Evolutionary conservation across 2,113 vertebrate species (phyloP).

Genomic region (Micronycteris hirsuta): DNA sequence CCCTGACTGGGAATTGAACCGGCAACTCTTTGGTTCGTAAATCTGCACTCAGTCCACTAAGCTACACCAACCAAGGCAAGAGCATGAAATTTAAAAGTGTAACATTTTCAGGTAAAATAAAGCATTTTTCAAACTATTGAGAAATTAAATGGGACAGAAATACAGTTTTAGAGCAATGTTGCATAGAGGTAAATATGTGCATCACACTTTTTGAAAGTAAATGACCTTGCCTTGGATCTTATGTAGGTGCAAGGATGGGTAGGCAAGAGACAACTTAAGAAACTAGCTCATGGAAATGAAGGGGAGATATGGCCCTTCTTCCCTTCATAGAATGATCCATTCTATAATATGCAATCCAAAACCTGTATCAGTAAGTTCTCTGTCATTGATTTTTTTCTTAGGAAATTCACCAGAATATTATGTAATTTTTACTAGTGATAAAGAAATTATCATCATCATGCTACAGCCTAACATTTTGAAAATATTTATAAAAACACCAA

Average conservation of each 20-base stretch:
- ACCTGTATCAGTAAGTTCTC: background rate
- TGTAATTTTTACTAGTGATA: background rate
- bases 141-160: background rate
- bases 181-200: background rate
- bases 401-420: background rate
- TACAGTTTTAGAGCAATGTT: conserved; percentile 7
- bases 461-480: background rate
- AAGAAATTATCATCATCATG: background rate
- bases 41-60: too few relatives aligned
- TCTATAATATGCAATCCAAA: background rate
- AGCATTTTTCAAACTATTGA: background rate
- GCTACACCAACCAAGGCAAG: background rate
- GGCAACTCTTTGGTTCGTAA: too few relatives aligned
- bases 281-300: background rate
- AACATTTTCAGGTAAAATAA: background rate
- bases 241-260: background rate
- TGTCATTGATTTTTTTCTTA: background rate
- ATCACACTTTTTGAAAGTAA: background rate
- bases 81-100: background rate
- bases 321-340: background rate
- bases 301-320: rapidly evolving
- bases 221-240: background rate
- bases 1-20: too few relatives aligned
- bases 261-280: background rate
- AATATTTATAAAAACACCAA: background rate